These are phyloP conservation scores for Poeciliopsis gracilis DNA, from an alignment of 2,797 vertebrate genomes.

Conservation along the genomic window DNA sequence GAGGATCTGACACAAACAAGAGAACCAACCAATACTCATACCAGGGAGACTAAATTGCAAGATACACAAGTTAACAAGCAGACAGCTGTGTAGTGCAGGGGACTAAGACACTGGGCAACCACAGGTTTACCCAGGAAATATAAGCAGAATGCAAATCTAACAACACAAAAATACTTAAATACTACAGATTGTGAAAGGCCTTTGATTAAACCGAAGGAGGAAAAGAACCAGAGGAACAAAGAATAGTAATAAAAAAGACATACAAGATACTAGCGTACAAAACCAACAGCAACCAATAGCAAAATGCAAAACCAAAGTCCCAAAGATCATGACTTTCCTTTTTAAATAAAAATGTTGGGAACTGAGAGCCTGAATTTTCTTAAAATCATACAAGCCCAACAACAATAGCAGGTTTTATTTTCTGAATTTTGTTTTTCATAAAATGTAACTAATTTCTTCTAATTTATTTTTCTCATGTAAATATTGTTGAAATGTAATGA, in stretches of 20 bases:
- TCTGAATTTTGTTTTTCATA: no score
- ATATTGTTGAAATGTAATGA: no score
- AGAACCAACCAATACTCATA: neutral
- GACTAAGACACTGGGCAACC: neutral
- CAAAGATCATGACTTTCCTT: neutral
- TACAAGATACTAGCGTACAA: neutral
- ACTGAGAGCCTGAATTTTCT: no score
- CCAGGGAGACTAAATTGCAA: neutral
- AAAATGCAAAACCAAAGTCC: neutral
- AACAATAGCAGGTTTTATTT: no score
- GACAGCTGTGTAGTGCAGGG: neutral
- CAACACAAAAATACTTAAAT: neutral
- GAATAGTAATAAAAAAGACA: neutral
- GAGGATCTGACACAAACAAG: neutral
- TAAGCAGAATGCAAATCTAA: neutral
- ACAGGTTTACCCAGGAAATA: neutral
- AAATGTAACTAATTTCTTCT: no score
- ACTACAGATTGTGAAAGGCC: neutral
- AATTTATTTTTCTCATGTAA: no score
- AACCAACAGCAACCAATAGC: neutral
- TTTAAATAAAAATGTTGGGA: no score
- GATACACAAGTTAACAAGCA: neutral
- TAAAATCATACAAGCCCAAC: no score
- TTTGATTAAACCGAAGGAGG: neutral
- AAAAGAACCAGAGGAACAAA: neutral